Base-by-base conservation (phyloP, 2,797 vertebrate genomes). In the Helicolenus hilgendorfi region DNA sequence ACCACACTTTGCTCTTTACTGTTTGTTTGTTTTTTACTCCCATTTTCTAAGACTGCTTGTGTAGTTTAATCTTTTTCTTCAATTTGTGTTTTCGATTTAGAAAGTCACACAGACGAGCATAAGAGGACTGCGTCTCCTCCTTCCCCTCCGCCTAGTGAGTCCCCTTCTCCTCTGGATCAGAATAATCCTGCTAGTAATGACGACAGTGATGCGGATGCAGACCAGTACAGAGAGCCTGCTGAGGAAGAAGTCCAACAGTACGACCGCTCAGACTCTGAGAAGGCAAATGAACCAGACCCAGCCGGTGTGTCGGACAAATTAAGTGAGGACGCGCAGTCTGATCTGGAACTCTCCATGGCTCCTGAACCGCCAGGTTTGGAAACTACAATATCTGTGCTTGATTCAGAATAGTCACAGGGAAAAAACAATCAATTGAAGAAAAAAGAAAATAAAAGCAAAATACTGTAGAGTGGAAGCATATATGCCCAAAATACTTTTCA, bases 331-430 rank as follows among this genome's bases (percentile, higher is more conserved):
- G 1, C 2, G 4, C 2, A 7, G n/a, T 18, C 26, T 35, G 7
- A 35, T 7, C 1, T 2, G 4, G 20, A 26, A 18, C 0, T 13
- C 3, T 4, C 20, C 27, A 1, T 5, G 7, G 11, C 60, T 36
- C 14, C 68, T 72, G 27, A 80, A 10, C 20, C 10, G 2, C 15
- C 26, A 81, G 69, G 62, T 83, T 22, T 70, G 72, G 29, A 74
- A 15, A 49, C 36, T 35, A 10, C 18, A 53, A 13, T 27, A 20
- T 26, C 22, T 49, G 4, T 58, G 1, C 22, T 27, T 11, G n/a
- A 35, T 56, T 65, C 22, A 55, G n/a, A 33, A 26, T 49, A 64
- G 1, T 35, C 29, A 11, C 11, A 10, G 0, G 8, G 7, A 33
- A 35, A 22, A 33, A 55, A n/a, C 27, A 55, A 24, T 29, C 3